Base-by-base conservation (phyloP, 2,888 invertebrate genomes). In the Drosophila multiciliata region DNA sequence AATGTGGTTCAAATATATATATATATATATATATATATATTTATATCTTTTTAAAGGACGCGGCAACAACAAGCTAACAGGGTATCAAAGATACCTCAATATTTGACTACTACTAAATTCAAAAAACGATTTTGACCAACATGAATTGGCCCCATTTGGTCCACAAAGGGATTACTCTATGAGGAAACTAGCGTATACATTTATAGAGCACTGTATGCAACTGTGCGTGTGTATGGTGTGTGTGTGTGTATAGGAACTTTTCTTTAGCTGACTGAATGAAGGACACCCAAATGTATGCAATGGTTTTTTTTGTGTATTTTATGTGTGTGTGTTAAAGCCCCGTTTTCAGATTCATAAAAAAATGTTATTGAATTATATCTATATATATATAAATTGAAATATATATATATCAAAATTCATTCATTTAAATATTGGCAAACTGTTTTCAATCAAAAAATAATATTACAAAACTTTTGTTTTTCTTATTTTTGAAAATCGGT, bases 101-200 rank as follows among this genome's bases (percentile, higher is more conserved):
- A 42, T 67, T 36, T 29, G 54, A 20, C 50, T 35, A 59, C 29
- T 66, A 66, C 17, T 8, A 68, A 83, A 50, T 60, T 84, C 62
- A 17, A 55, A 72, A 73, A 75, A 62, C 68, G 60, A 62, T 59
- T 55, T 23, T 66, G 66, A 59, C 38, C 75, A 68, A 79, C 55
- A 50, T 54, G 40, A 1, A 61, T 40, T 45, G 63, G 67, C 62
- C 69, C 66, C 52, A 45, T 77, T 45, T 84, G 84, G 84, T 87
- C 84, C 84, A 73, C 85, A 67, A 65, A 11, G 66, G 57, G 58
- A 50, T 52, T 53, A 35, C 35, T 62, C 15, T 45, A 45, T 53
- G 33, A 48, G 35, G 60, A 66, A 65, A 76, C 66, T 68, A 54
- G 36, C 60, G 52, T 59, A 64, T 35, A 35, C 42, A 50, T 67